phyloP scores from a whole-genome alignment of 2,888 invertebrate species.

The Aricia artaxerxes region DNA sequence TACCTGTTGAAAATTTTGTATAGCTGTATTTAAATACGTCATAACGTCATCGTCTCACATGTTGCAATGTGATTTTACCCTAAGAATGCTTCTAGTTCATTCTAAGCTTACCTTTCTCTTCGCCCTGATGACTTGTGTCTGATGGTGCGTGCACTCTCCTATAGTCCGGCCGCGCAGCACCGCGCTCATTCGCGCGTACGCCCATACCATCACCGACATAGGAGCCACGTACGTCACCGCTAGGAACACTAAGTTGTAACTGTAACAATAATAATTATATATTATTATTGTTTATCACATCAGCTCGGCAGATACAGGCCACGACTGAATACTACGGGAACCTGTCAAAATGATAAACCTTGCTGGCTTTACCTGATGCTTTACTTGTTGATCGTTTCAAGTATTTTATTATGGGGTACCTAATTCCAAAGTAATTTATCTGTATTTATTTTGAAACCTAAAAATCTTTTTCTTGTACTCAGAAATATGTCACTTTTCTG shows the following conservation, averaged over 20 bases:
- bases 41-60: too few relatives aligned
- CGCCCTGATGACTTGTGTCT: slow-evolving; percentile 90
- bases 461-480: too few relatives aligned
- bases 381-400: too few relatives aligned
- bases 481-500: too few relatives aligned
- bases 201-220: slow-evolving; percentile 89
- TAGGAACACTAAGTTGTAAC: slow-evolving; percentile 91
- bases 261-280: slow-evolving; percentile 53
- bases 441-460: too few relatives aligned
- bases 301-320: not conserved
- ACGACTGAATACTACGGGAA: not conserved
- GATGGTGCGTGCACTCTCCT: slow-evolving; percentile 91
- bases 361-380: too few relatives aligned
- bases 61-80: too few relatives aligned
- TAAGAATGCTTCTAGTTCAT: not conserved
- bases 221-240: slow-evolving; percentile 91
- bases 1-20: too few relatives aligned
- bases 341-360: not conserved
- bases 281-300: too few relatives aligned
- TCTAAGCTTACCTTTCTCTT: slow-evolving; percentile 86
- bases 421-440: too few relatives aligned
- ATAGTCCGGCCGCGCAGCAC: slow-evolving; percentile 91
- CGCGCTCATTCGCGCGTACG: slow-evolving; percentile 90
- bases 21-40: too few relatives aligned
- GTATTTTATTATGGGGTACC: too few relatives aligned